Evolutionary conservation across 2,797 vertebrate genomes (phyloP).

Genomic region (Sphaeramia orbicularis): DNA sequence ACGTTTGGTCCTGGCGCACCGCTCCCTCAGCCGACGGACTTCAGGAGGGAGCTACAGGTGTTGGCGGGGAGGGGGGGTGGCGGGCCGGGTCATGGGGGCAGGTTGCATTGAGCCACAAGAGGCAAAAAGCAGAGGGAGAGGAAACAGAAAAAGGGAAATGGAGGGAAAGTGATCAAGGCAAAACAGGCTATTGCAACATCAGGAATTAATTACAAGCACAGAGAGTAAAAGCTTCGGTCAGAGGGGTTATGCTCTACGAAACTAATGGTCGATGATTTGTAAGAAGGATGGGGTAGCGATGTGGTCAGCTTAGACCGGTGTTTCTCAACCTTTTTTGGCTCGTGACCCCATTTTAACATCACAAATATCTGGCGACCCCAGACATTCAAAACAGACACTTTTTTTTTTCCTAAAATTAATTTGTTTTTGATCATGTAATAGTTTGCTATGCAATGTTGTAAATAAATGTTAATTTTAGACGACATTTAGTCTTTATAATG

Average conservation of each 20-base stretch:
- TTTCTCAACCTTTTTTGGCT: too few relatives aligned
- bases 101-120: slow-evolving; percentile 52
- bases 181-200: slow-evolving; percentile 64
- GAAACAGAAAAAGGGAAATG: slow-evolving; percentile 51
- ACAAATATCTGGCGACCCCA: too few relatives aligned
- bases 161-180: slow-evolving; percentile 70
- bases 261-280: slow-evolving; percentile 58
- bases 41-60: slow-evolving; percentile 92
- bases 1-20: slow-evolving; percentile 93
- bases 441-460: too few relatives aligned
- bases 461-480: too few relatives aligned
- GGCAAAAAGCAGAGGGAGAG: slow-evolving; percentile 38
- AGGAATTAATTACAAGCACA: slow-evolving; percentile 72
- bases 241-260: slow-evolving; percentile 40
- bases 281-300: slow-evolving; percentile 1
- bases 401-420: too few relatives aligned
- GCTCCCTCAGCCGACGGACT: slow-evolving; percentile 92
- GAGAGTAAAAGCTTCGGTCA: slow-evolving; percentile 57
- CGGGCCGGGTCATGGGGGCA: slow-evolving; percentile 21
- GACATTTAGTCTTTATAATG: too few relatives aligned
- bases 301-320: slow-evolving; percentile 47
- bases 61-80: slow-evolving; percentile 26
- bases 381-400: too few relatives aligned
- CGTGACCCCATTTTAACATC: too few relatives aligned
- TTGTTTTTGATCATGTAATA: too few relatives aligned